Conservation (phyloP, 1,140 invertebrate genomes). For the Mya arenaria region DNA sequence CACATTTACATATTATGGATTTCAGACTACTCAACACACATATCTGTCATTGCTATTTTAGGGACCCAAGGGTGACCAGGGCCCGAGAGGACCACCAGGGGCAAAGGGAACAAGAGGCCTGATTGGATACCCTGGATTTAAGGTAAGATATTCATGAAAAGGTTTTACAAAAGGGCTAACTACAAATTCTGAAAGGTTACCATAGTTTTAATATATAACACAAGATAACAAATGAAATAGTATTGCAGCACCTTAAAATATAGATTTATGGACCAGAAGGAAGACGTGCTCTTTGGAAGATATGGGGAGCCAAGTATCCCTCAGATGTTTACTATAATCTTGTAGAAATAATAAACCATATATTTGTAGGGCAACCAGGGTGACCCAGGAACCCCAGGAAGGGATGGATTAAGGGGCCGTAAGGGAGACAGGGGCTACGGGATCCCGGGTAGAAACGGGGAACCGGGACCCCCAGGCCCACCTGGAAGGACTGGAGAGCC, state of each 20-base stretch:
- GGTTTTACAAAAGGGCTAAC: too few species aligned
- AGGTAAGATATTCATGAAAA: too few species aligned
- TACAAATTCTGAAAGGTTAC: too few species aligned
- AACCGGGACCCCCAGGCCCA: neutral
- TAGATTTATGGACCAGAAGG: neutral
- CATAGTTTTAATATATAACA: too few species aligned
- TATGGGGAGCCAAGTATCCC: neutral
- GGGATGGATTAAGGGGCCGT: slow-evolving; percentile 25
- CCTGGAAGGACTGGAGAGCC: neutral
- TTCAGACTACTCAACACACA: neutral
- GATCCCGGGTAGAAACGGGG: slow-evolving; percentile 29
- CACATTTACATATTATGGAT: neutral
- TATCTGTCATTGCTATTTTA: neutral
- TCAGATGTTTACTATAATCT: too few species aligned
- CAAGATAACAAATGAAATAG: too few species aligned
- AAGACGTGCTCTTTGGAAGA: neutral
- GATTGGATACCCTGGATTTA: slow-evolving; percentile 44
- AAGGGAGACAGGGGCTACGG: slow-evolving; percentile 33
- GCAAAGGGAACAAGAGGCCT: slow-evolving; percentile 19
- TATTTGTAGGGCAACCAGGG: too few species aligned
- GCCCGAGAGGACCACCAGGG: slow-evolving; percentile 15
- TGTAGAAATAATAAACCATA: too few species aligned
- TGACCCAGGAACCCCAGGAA: too few species aligned
- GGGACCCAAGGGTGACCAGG: slow-evolving; percentile 12
- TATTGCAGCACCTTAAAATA: too few species aligned